Evolutionary conservation across 2,797 vertebrate species (phyloP), one percentile per base, ranked within the genome.

Genomic region (Arctocebus calabarensis): DNA sequence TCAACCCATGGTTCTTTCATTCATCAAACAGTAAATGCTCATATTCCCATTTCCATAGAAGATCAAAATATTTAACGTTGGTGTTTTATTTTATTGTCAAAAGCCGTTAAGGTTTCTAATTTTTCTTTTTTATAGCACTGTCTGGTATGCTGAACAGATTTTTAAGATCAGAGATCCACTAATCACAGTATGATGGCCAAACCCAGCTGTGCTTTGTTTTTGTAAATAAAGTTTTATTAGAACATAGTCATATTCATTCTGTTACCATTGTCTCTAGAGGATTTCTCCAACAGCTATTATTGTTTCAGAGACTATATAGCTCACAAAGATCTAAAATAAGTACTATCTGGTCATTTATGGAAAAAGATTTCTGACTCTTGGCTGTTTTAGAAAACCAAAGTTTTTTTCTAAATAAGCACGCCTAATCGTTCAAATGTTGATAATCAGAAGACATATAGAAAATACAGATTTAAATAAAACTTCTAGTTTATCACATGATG

Each of bases 381-480:
- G 9, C 20, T 83, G 3, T 88, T 96, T 17, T 8, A 86, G 25
- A 88, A 88, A 66, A 23, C 43, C 86, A 96, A 73, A 14, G 1
- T 7, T 25, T 17, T 17, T 14, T 94, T 79, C 34, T 75, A 48
- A 96, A 29, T 52, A 70, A 94, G 78, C 71, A 77, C 20, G 55
- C 29, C 29, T 90, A 48, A 3, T 17, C 88, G 43, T 95, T 92
- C 1, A 78, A 0, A 48, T 22, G 10, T 74, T 97, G 17, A 79
- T 89, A 82, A 70, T 57, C 61, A 7, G 11, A 96, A 97, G 97
- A 37, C 25, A 93, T 59, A 94, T 0, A 11, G 71, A 81, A 91
- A 88, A 91, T 37, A 59, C 5, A 93, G 75, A 95, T 86, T 62
- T 90, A 86, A 96, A 96, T 48, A 55, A 93, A 96, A 97, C 22